Evolutionary conservation across 2,888 invertebrate genomes (phyloP).

Genomic region (Troglohyphantes excavatus): DNA sequence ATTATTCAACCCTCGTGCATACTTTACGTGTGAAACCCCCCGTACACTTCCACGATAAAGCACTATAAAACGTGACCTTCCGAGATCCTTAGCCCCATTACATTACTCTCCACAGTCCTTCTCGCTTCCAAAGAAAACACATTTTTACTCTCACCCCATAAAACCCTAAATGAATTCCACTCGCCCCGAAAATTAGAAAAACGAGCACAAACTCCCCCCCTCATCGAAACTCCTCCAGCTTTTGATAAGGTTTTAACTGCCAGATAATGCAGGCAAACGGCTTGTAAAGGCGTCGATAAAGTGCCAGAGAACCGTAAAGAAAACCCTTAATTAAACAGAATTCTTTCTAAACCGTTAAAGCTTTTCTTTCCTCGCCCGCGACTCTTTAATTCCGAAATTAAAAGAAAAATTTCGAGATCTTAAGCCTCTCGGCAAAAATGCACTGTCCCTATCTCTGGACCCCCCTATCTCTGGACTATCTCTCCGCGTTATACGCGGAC

Average conservation of each 20-base stretch:
- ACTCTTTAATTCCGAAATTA: slow-evolving; percentile 49
- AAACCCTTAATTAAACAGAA: slow-evolving; percentile 67
- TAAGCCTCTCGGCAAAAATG: slow-evolving; percentile 38
- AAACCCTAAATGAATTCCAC: slow-evolving; percentile 55
- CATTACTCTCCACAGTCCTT: not conserved
- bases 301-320: slow-evolving; percentile 38
- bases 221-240: not conserved
- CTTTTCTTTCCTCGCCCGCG: slow-evolving; percentile 31
- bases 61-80: slow-evolving; percentile 6
- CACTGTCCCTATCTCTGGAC: not conserved
- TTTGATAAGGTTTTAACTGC: slow-evolving; percentile 72
- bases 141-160: slow-evolving; percentile 49
- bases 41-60: not conserved
- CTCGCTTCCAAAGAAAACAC: slow-evolving; percentile 31
- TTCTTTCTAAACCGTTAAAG: slow-evolving; percentile 37
- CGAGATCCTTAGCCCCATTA: slow-evolving; percentile 1
- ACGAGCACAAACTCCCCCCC: slow-evolving; percentile 19
- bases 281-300: slow-evolving; percentile 74
- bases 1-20: not conserved
- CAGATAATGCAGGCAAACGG: slow-evolving; percentile 64
- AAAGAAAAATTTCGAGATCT: slow-evolving; percentile 46
- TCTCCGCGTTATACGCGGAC: slow-evolving; percentile 14
- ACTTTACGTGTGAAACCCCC: not conserved
- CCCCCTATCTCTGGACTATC: slow-evolving; percentile 23
- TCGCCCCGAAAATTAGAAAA: slow-evolving; percentile 50